phyloP scores from a whole-genome alignment of 2,113 vertebrate genomes.

The Ornithorhynchus anatinus region DNA sequence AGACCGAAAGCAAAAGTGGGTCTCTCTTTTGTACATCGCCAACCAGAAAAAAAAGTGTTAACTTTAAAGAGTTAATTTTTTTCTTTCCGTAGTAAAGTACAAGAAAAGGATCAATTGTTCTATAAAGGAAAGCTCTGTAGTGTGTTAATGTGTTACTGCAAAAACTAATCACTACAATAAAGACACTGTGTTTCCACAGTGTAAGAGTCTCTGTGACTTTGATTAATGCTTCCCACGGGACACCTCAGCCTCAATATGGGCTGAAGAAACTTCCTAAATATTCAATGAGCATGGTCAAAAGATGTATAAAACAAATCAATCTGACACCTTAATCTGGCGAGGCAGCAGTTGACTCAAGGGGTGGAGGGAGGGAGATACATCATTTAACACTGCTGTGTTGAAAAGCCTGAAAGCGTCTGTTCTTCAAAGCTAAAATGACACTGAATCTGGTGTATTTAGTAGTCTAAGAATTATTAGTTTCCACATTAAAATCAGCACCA shows the following conservation, averaged over 20 bases:
- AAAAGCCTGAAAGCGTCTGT: slow-evolving; percentile 87
- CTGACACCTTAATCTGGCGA: slow-evolving; percentile 93
- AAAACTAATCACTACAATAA: slow-evolving; percentile 85
- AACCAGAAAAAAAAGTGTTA: slow-evolving; percentile 58
- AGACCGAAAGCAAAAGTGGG: slow-evolving; percentile 37
- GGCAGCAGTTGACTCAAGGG: slow-evolving; percentile 89
- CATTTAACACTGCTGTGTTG: slow-evolving; percentile 89
- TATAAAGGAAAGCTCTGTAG: slow-evolving; percentile 80
- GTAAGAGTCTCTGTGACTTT: slow-evolving; percentile 79
- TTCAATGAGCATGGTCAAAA: slow-evolving; percentile 92
- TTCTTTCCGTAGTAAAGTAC: slow-evolving; percentile 64
- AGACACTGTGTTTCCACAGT: slow-evolving; percentile 82
- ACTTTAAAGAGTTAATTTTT: slow-evolving; percentile 81
- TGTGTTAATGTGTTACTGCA: slow-evolving; percentile 84
- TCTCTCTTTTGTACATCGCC: slow-evolving; percentile 28
- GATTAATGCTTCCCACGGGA: slow-evolving; percentile 88
- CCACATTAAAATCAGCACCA: slow-evolving; percentile 70
- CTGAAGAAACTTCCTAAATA: slow-evolving; percentile 89
- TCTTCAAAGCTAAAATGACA: slow-evolving; percentile 79
- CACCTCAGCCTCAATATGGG: slow-evolving; percentile 84
- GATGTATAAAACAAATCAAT: slow-evolving; percentile 91
- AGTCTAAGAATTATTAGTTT: slow-evolving; percentile 77
- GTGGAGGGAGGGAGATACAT: slow-evolving; percentile 84
- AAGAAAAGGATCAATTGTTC: slow-evolving; percentile 82
- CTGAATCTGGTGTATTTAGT: slow-evolving; percentile 74